These are phyloP conservation scores for Andrena praecox DNA, from an alignment of 2,888 invertebrate species.

Conservation along the genomic window DNA sequence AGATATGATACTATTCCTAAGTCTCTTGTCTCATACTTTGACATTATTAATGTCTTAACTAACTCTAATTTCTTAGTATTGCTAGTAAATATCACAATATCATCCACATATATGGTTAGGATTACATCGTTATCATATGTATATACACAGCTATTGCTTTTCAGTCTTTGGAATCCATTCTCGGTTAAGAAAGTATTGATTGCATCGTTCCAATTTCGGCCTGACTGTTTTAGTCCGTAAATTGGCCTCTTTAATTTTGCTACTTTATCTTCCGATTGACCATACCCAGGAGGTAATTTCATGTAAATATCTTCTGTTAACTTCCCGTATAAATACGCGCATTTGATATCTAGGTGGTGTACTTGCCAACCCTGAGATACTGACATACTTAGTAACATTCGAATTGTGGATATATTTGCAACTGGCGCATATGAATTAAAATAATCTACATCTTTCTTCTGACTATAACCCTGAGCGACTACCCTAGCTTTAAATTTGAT, in stretches of 20 bases:
- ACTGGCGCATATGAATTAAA: conserved; percentile 38
- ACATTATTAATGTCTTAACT: conserved; percentile 17
- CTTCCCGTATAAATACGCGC: conserved; percentile 37
- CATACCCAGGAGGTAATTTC: conserved; percentile 18
- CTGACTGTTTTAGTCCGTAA: conserved; percentile 38
- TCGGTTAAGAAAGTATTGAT: conserved; percentile 14
- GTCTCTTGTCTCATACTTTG: conserved; percentile 33
- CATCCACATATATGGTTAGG: conserved; percentile 24
- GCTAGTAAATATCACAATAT: conserved; percentile 23
- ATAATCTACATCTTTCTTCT: conserved; percentile 34
- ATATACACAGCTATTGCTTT: conserved; percentile 21
- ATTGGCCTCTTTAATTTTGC: conserved; percentile 15
- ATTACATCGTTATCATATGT: not conserved
- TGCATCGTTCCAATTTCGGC: conserved; percentile 14
- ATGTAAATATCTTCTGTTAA: conserved; percentile 25
- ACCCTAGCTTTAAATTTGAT: conserved; percentile 31
- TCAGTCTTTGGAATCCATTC: conserved; percentile 18
- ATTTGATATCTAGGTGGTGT: conserved; percentile 26
- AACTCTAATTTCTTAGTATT: not conserved
- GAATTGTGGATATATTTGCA: conserved; percentile 14
- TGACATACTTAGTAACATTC: conserved; percentile 27
- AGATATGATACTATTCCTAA: conserved; percentile 36
- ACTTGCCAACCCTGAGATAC: conserved; percentile 2
- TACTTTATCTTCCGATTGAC: not conserved
- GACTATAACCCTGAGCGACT: conserved; percentile 28